Evolutionary conservation across 2,113 vertebrate genomes (phyloP).

Genomic region (Hypomesus transpacificus): DNA sequence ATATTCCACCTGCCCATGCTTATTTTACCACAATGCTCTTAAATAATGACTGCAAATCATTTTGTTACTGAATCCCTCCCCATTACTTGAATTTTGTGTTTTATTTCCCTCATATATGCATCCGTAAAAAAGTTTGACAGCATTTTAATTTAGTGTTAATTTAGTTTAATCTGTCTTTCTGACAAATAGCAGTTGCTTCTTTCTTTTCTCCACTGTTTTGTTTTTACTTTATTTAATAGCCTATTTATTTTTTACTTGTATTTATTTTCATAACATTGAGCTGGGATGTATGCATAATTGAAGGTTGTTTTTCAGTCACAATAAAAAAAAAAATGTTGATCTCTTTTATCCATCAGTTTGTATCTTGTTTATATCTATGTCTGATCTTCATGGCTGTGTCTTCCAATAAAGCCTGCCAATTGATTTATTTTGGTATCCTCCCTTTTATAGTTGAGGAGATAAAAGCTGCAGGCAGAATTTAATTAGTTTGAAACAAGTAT

Average conservation of each 20-base stretch:
- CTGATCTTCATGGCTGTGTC: no score
- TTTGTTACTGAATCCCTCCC: constrained; percentile 61
- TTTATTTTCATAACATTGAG: constrained; percentile 74
- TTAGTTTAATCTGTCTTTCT: constrained; percentile 34
- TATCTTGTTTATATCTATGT: background rate
- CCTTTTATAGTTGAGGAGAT: background rate
- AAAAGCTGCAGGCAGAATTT: background rate
- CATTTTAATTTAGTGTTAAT: constrained; percentile 47
- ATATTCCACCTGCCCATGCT: background rate
- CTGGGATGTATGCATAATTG: constrained; percentile 67
- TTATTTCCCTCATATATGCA: constrained; percentile 5
- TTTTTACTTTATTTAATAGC: constrained; percentile 75
- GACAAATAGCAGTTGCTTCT: constrained; percentile 37
- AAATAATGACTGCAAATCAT: constrained; percentile 64
- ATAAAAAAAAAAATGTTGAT: constrained; percentile 34
- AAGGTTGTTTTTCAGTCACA: constrained; percentile 62
- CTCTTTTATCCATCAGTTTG: background rate
- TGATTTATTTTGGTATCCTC: background rate
- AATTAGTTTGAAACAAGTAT: background rate
- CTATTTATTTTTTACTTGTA: constrained; percentile 78
- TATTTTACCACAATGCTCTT: constrained; percentile 42
- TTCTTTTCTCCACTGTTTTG: constrained; percentile 60
- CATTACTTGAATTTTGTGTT: constrained; percentile 66
- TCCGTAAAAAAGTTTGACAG: constrained; percentile 15
- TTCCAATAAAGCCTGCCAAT: background rate